Evolutionary conservation across 2,888 invertebrate genomes (phyloP), one percentile per base, ranked within the genome.

Genomic region (Eupithecia inturbata): DNA sequence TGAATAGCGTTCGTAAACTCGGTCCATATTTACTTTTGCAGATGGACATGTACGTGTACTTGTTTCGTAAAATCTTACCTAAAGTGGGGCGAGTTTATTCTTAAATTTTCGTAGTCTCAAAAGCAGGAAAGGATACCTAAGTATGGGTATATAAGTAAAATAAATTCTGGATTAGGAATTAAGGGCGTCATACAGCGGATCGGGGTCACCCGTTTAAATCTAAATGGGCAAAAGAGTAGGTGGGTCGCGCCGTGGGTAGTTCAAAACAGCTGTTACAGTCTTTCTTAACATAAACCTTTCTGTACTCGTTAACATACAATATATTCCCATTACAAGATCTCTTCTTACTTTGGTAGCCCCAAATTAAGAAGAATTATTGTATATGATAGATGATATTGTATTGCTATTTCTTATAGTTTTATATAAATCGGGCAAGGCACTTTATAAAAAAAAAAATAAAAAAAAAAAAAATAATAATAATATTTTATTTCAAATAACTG

Each of bases 241-340:
- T 75, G 70, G 72, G 72, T n/a, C 63, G 72, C 28, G 64, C n/a
- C 45, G 67, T 75, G 70, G 72, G 67, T 45, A 12, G 72, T 66
- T 70, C 19, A 14, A 64, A 68, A 63, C 64, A 67, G 53, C 63
- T 33, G 60, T 66, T 39, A 62, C 62, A 12, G 39, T 39, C 36
- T 10, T 33, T 14, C 39, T 31, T 31, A 31, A 9, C 0, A 28
- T 14, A 1, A 62, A 33, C 62, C 62, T 63, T 63, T 33, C 63
- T n/a, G 4, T 63, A 63, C n/a, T 36, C 14, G 64, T 64, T n/a
- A 22, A 36, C 19, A n/a, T n/a, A 49, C 45, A 49, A n/a, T 49
- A 26, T 57, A 57, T 22, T 57, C 53, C 22, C 3, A 7, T 57
- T 3, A 3, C 12, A 57, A 26, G 26, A 49, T 14, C 14, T 14